Conservation (phyloP, 2,113 vertebrate genomes). For the Nycticorax nycticorax region DNA sequence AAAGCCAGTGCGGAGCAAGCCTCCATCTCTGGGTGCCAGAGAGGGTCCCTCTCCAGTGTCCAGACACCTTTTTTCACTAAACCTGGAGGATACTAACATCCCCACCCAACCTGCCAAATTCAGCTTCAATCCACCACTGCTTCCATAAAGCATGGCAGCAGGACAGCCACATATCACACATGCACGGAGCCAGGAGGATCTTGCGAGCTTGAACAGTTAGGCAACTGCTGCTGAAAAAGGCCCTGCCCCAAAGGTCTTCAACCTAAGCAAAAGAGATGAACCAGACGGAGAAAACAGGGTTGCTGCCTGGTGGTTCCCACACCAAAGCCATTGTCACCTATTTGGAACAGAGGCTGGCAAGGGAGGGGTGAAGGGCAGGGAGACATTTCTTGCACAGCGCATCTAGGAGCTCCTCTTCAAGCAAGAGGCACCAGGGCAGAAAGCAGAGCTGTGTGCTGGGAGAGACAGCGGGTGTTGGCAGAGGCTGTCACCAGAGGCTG, state of each 20-base stretch:
- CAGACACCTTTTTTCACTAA: not conserved
- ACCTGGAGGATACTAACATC: not conserved
- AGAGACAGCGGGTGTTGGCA: not conserved
- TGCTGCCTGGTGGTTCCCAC: not conserved
- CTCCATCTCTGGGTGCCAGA: not conserved
- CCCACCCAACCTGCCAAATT: not conserved
- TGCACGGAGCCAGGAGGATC: not conserved
- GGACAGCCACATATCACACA: not conserved
- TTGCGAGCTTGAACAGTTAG: not conserved
- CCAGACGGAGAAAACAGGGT: not conserved
- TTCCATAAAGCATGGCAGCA: not conserved
- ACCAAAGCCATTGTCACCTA: fast-evolving
- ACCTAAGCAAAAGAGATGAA: not conserved
- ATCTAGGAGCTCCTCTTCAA: not conserved
- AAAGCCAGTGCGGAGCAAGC: not conserved
- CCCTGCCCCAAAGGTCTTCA: not conserved
- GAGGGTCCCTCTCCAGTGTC: not conserved
- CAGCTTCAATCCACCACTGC: not conserved
- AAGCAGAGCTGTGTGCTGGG: not conserved
- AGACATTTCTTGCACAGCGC: not conserved
- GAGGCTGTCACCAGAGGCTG: not conserved
- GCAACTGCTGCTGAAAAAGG: not conserved
- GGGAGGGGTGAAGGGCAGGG: not conserved
- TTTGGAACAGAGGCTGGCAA: not conserved
- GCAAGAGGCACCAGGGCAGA: not conserved